phyloP scores from a whole-genome alignment of 1,140 invertebrate genomes.

The Chymomyza costata region DNA sequence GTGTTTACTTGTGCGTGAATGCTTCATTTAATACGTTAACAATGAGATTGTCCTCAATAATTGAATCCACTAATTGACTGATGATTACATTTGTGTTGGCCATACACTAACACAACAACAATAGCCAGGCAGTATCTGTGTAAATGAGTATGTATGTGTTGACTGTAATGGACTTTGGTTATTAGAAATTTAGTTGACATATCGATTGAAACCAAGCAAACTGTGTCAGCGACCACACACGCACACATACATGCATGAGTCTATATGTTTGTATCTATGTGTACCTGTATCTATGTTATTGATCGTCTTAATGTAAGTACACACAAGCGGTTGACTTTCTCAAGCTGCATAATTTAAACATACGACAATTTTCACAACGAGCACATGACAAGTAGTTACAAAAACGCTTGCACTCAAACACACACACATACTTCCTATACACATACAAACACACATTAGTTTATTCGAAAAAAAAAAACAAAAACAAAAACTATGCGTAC shows the following conservation, averaged over 20 bases:
- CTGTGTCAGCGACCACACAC: slow-evolving; percentile 1
- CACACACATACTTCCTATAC: slow-evolving; percentile 13
- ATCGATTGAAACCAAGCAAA: not conserved
- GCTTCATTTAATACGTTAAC: slow-evolving; percentile 74
- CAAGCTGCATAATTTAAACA: slow-evolving; percentile 63
- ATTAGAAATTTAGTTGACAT: not conserved
- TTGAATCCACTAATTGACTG: slow-evolving; percentile 73
- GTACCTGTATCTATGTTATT: slow-evolving; percentile 40
- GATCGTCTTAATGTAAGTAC: slow-evolving; percentile 30
- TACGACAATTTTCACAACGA: no score
- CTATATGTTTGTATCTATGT: slow-evolving; percentile 12
- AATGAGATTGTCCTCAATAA: slow-evolving; percentile 73
- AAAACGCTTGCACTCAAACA: slow-evolving; percentile 17
- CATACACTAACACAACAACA: slow-evolving; percentile 45
- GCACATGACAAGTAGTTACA: no score
- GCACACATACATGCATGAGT: not conserved
- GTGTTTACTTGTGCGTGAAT: slow-evolving; percentile 61
- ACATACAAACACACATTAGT: slow-evolving; percentile 1
- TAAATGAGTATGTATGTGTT: no score
- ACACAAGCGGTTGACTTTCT: slow-evolving; percentile 61
- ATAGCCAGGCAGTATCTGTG: not conserved
- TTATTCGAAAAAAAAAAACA: no score
- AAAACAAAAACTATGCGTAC: no score
- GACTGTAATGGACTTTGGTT: no score
- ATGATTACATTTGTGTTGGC: slow-evolving; percentile 71